Percentiles rank a stretch among this genome's conserved stretches.
Conservation (phyloP, 2,797 vertebrate genomes). For the Pseudotriccus pelzelni region DNA sequence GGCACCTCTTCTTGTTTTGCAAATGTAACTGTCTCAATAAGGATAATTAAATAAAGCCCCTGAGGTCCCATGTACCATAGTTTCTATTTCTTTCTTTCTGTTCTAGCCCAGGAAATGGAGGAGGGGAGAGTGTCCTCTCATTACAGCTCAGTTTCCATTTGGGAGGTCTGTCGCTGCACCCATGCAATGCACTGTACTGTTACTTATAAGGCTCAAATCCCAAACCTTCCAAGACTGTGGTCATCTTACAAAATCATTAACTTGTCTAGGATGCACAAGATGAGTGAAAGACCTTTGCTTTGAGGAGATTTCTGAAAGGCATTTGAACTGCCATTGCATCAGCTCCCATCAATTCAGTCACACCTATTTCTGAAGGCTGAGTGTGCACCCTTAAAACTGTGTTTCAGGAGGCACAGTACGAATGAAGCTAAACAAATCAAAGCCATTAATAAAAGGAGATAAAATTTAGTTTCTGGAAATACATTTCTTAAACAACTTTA, state of each 20-base stretch:
- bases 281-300: background rate
- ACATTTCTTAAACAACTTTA: background rate
- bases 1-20: constrained; percentile 47
- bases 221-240: background rate
- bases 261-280: background rate
- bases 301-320: background rate
- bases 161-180: fast-evolving
- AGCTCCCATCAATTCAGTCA: background rate
- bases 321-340: background rate
- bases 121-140: background rate
- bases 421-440: background rate
- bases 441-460: background rate
- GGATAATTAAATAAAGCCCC: constrained; percentile 49
- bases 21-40: constrained; percentile 43
- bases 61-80: background rate
- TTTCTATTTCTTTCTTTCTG: background rate
- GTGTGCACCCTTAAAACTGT: background rate
- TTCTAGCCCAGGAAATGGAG: background rate
- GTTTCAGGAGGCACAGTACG: background rate
- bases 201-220: background rate
- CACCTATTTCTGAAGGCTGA: background rate
- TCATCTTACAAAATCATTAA: background rate
- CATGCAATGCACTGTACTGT: background rate
- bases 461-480: background rate
- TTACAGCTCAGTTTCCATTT: background rate